Base-by-base conservation (phyloP, 2,888 invertebrate species). In the Protonemura montana region DNA sequence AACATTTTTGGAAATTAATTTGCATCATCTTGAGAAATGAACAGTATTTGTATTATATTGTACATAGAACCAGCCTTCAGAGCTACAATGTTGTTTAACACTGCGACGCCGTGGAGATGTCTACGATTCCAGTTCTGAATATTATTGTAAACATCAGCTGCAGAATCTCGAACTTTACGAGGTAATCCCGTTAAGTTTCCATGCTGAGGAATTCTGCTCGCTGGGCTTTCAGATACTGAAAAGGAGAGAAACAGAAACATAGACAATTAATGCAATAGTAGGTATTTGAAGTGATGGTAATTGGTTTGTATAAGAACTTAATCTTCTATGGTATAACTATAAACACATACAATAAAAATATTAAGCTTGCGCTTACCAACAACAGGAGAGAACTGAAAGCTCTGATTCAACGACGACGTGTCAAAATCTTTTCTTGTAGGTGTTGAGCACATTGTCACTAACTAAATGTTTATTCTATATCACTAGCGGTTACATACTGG, bases 171-270 rank as follows among this genome's bases (percentile, higher is more conserved):
- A 30, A 93, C 91, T 86, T 93, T 92, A 87, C 94, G 90, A 21
- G 92, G 92, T 87, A 91, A 90, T 13, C 94, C 94, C 3, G 94
- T 94, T 88, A 94, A 90, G 89, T 94, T 94, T 88, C 90, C 92
- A 86, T 90, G 90, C 86, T 91, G 91, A 0, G 90, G 89, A 26
- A 83, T 87, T 30, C 85, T 87, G 78, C 90, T 85, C 27, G 90
- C 90, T 2, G 92, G 92, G 89, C 92, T 92, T 86, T 90, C 90
- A 42, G 89, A 89, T 86, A 92, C 92, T 92, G 87, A 84, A 90
- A 90, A 86, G 87, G 77, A 81, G 80, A 85, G 41, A 82, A 86
- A 85, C 26, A 82, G 35, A 82, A n/a, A n/a, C 5, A 27, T n/a
- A 76, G n/a, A n/a, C n/a, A n/a, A n/a, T n/a, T n/a, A n/a, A n/a